Base-by-base conservation (phyloP, 2,888 invertebrate species). In the Latrodectus elegans region DNA sequence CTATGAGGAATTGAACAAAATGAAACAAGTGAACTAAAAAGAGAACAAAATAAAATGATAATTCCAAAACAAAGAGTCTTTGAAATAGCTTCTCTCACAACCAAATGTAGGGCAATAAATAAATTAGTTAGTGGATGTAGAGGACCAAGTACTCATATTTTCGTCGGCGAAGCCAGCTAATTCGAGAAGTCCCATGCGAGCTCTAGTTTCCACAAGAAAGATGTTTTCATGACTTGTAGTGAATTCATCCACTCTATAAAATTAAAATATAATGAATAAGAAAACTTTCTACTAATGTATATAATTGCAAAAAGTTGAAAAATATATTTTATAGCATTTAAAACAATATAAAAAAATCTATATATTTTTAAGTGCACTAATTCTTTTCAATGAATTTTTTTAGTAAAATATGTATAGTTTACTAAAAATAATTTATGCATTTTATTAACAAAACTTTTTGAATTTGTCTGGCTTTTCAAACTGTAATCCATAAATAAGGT, bases 181-280 rank as follows among this genome's bases (percentile, higher is more conserved):
- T 75, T 88, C 88, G 9, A 88, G 74, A 12, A 88, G 74, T 49
- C 88, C 88, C 88, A 88, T 74, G 14, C 88, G 82, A 15, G 88
- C 88, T 60, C 79, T 88, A 15, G 88, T 55, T 68, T 88, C 84
- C 14, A 88, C 84, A 60, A 80, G 84, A 65, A 88, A 81, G 52
- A 84, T 70, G 22, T 88, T 88, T 52, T 88, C 84, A 67, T 80
- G 80, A 22, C 67, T 84, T 77, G 84, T 71, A 12, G 80, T 72
- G 60, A 88, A 88, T 38, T 88, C 88, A 22, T 88, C 88, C 15
- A 88, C 88, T 71, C 88, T 88, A 64, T n/a, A 84, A 76, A 65
- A 53, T 38, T 26, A 10, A 71, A 60, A 80, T 38, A 76, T 6
- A 6, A 38, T 38, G 38, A 38, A 38, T 38, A 38, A 38, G 6